Base-by-base conservation (phyloP, 2,797 vertebrate species). In the Mastacembelus armatus region DNA sequence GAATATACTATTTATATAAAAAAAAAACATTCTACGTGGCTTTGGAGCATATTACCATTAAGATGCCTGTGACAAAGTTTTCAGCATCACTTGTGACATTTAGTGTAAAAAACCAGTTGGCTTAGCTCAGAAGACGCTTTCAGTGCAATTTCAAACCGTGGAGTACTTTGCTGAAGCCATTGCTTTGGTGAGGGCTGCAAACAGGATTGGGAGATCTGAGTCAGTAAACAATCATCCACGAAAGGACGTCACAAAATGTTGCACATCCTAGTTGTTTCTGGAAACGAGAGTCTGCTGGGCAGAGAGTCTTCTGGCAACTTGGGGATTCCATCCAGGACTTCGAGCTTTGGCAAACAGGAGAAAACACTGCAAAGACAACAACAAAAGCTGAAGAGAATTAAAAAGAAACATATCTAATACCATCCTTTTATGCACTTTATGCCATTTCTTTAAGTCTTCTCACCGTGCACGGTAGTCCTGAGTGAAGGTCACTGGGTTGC, bases 321-420 rank as follows among this genome's bases (percentile, higher is more conserved):
- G 29, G 94, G 93, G 81, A 97, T 93, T 30, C 96, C 97, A 83
- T 99, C 97, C 88, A 99, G 90, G 57, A 90, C 85, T 91, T 96
- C 93, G 64, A 99, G 93, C 77, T 97, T 98, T 97, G 97, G 97
- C 96, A 99, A 95, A 91, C 86, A 95, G 86, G 91, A 94, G 88
- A 98, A 98, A 19, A 98, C 96, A 27, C 98, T 98, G 89, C 29
- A 59, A 3, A 36, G 16, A 55, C 7, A 40, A 38, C 16, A 38
- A n/a, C 14, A 16, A 7, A 38, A 8, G 36, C 36, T 16, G 36
- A 40, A 18, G n/a, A 8, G 18, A n/a, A 38, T n/a, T 16, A 16
- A 40, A 40, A 40, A 32, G 10, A 32, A 7, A 32, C 32, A 7
- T 40, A 15, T 39, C 36, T 18, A n/a, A 9, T n/a, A 16, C 38